These are phyloP conservation scores for Scomber japonicus DNA, from an alignment of 2,113 vertebrate genomes.

Conservation along the genomic window DNA sequence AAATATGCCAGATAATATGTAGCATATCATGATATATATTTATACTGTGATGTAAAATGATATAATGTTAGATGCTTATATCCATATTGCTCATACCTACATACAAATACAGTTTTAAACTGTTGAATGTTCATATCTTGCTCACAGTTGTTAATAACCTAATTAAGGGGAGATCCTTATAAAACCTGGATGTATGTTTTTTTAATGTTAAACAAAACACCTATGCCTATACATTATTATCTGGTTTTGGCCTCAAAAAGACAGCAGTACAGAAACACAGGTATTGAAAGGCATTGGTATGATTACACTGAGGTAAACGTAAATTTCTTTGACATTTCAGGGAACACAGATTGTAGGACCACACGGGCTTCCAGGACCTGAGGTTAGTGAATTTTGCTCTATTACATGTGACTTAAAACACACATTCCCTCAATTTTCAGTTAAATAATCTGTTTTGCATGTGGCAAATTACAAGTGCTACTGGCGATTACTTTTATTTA, in stretches of 20 bases:
- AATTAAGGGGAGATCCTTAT: background rate
- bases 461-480: too few relatives aligned
- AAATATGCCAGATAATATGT: too few relatives aligned
- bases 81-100: background rate
- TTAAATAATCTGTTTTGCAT: background rate
- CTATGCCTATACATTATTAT: too few relatives aligned
- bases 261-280: background rate
- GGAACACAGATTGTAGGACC: slow-evolving; percentile 93
- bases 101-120: background rate
- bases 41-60: too few relatives aligned
- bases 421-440: background rate
- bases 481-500: background rate
- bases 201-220: too few relatives aligned
- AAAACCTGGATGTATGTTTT: too few relatives aligned
- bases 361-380: slow-evolving; percentile 88
- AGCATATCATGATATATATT: too few relatives aligned
- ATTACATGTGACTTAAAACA: slow-evolving; percentile 14
- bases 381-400: slow-evolving; percentile 81
- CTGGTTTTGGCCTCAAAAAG: too few relatives aligned
- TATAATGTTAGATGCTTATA: too few relatives aligned
- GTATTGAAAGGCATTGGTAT: background rate
- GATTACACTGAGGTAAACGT: background rate
- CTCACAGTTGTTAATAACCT: background rate
- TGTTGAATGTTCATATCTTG: background rate
- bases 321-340: slow-evolving; percentile 71